phyloP scores from a whole-genome alignment of 2,888 invertebrate genomes.

The Drosophila eohydei region DNA sequence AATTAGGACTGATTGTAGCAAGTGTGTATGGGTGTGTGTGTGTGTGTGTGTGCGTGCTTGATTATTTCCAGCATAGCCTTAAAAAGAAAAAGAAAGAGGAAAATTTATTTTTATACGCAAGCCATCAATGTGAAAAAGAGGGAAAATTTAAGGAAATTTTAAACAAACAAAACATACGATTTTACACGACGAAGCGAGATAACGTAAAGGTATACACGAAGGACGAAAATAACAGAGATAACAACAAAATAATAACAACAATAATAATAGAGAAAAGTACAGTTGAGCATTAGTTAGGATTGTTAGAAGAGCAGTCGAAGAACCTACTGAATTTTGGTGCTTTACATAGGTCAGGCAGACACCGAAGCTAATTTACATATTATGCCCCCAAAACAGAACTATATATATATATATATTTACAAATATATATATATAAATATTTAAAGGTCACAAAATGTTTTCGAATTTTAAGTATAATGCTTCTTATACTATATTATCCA shows the following conservation, averaged over 20 bases:
- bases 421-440: conserved; percentile 1
- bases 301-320: not conserved
- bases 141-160: conserved; percentile 1
- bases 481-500: conserved; percentile 11
- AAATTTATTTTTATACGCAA: conserved; percentile 57
- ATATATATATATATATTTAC: not conserved
- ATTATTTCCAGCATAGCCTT: conserved; percentile 51
- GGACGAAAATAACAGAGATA: not conserved
- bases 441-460: conserved; percentile 25
- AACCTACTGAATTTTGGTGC: conserved; percentile 48
- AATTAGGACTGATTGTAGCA: conserved; percentile 42
- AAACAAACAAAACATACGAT: conserved; percentile 26
- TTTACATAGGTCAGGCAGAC: conserved; percentile 34
- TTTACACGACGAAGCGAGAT: conserved; percentile 32
- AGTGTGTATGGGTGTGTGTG: not conserved
- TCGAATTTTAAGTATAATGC: conserved; percentile 24
- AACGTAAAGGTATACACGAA: not conserved
- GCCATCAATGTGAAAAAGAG: conserved; percentile 40
- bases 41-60: conserved; percentile 1
- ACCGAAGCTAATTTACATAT: conserved; percentile 18
- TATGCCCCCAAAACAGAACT: not conserved
- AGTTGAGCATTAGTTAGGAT: conserved; percentile 41
- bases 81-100: conserved; percentile 20
- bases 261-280: conserved; percentile 1
- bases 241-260: not conserved